Conservation (phyloP, 2,888 invertebrate species). For the Pristionchus exspectatus region DNA sequence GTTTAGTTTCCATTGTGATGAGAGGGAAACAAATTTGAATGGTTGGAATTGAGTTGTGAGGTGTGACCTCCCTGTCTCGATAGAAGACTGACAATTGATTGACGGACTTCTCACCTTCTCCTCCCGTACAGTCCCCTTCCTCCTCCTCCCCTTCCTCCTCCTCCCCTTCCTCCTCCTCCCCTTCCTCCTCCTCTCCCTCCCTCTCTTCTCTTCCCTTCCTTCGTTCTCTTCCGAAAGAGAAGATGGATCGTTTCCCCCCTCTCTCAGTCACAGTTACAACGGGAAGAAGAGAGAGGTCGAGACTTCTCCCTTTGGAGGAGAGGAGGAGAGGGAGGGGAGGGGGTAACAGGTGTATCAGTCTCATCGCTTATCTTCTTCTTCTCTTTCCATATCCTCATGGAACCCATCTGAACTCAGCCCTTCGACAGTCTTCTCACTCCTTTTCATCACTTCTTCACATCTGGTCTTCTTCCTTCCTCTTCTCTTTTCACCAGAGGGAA, state of each 20-base stretch:
- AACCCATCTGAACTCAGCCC: neutral
- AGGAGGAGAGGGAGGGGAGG: neutral
- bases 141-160: neutral
- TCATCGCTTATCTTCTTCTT: constrained; percentile 2
- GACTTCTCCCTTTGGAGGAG: neutral
- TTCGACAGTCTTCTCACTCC: neutral
- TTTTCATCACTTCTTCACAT: neutral
- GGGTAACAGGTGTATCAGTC: constrained; percentile 6
- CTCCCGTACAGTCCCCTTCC: neutral
- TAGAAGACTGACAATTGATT: neutral
- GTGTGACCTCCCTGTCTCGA: constrained; percentile 7
- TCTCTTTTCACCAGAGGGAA: neutral
- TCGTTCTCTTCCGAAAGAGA: neutral
- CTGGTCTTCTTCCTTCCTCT: neutral
- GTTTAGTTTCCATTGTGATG: neutral
- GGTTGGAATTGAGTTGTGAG: neutral
- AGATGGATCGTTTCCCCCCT: neutral
- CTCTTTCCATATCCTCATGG: neutral
- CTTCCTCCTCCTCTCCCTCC: no score
- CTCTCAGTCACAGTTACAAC: constrained; percentile 30
- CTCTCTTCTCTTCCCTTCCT: neutral
- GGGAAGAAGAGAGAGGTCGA: neutral
- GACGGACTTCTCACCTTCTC: constrained; percentile 42
- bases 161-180: neutral
- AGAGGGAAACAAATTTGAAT: neutral